Evolutionary conservation across 2,797 vertebrate genomes (phyloP).

Genomic region (Myotis myotis): DNA sequence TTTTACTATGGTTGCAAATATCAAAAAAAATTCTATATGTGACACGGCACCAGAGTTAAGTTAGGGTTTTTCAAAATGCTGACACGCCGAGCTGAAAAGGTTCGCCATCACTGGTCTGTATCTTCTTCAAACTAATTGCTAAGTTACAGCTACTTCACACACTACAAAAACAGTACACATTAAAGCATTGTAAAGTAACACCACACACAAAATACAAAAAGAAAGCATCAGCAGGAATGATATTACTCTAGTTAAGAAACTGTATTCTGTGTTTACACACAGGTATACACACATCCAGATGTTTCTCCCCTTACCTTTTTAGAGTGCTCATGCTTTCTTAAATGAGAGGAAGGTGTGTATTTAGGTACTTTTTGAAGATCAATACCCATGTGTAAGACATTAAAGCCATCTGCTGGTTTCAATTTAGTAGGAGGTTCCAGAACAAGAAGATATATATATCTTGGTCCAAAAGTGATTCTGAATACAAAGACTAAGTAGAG

Average conservation of each 20-base stretch:
- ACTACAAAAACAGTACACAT: conserved; percentile 65
- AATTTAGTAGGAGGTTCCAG: conserved; percentile 5
- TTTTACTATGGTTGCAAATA: no score
- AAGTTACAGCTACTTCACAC: conserved; percentile 71
- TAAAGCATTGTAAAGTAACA: conserved; percentile 72
- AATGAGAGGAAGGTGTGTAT: conserved; percentile 15
- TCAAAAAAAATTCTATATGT: no score
- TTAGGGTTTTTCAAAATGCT: no score
- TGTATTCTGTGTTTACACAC: conserved; percentile 69
- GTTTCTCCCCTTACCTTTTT: conserved; percentile 43
- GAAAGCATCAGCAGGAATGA: conserved; percentile 66
- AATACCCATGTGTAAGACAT: neutral
- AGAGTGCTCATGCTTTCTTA: conserved; percentile 32
- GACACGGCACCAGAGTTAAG: no score
- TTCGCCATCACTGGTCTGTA: neutral
- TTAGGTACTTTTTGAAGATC: conserved; percentile 38
- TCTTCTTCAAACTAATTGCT: conserved; percentile 67
- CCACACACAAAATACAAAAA: conserved; percentile 64
- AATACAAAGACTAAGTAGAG: conserved; percentile 38
- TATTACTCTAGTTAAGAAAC: conserved; percentile 62
- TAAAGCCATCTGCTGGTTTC: conserved; percentile 43
- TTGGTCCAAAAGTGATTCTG: neutral
- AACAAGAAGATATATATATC: neutral
- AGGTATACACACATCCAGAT: conserved; percentile 59
- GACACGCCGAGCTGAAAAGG: no score